Percentiles rank a stretch among this genome's conserved stretches.
These are phyloP conservation scores for Cryptus viduatorius DNA, from an alignment of 2,888 invertebrate species.

Conservation along the genomic window DNA sequence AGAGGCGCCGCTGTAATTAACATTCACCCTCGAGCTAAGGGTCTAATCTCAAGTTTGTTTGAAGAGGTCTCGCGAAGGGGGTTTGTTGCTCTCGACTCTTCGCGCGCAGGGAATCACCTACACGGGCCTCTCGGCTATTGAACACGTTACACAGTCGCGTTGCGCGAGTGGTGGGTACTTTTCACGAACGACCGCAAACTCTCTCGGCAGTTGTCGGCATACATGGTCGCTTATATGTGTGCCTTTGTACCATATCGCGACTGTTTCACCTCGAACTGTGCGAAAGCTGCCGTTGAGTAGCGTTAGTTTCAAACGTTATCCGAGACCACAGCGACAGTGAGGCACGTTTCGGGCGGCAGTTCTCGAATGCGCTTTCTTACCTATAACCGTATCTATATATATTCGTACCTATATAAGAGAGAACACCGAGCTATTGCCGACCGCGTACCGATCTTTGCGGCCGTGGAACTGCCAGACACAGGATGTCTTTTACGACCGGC, in stretches of 20 bases:
- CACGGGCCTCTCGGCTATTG: background rate
- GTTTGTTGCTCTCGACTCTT: conserved; percentile 55
- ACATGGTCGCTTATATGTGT: background rate
- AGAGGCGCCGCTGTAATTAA: conserved; percentile 58
- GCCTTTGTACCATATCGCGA: conserved; percentile 25
- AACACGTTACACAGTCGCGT: background rate
- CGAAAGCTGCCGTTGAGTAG: conserved; percentile 11
- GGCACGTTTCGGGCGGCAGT: conserved; percentile 27
- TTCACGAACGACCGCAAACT: conserved; percentile 4
- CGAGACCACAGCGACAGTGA: conserved; percentile 28
- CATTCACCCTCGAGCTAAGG: conserved; percentile 50
- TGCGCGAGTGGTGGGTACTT: background rate
- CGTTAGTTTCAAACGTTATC: conserved; percentile 6
- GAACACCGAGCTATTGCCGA: conserved; percentile 59
- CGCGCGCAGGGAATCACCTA: conserved; percentile 2
- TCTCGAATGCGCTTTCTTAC: conserved; percentile 39
- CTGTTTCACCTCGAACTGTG: conserved; percentile 21
- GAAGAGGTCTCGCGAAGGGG: conserved; percentile 59
- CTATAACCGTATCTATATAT: background rate
- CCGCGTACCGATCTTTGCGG: conserved; percentile 65
- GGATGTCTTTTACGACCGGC: conserved; percentile 68
- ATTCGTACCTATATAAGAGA: background rate
- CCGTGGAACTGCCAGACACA: conserved; percentile 65
- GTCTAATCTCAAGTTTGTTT: conserved; percentile 65
- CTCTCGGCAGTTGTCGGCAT: conserved; percentile 6